Evolutionary conservation across 2,888 invertebrate species (phyloP).

Genomic region (Hedya salicella): DNA sequence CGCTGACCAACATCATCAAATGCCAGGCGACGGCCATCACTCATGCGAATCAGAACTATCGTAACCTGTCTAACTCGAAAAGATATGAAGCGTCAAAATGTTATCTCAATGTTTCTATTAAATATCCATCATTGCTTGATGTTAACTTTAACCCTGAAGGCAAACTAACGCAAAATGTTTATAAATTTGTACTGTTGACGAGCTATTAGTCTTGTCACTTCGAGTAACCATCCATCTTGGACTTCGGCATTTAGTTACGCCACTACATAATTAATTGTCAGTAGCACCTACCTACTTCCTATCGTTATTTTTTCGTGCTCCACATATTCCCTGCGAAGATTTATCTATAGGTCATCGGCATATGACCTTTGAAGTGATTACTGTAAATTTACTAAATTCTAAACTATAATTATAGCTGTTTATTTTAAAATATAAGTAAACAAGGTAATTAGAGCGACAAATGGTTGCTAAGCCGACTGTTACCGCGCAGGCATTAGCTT

Average conservation of each 20-base stretch:
- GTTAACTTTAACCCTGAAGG: constrained; percentile 7
- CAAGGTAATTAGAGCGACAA: constrained; percentile 23
- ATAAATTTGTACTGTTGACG: constrained; percentile 15
- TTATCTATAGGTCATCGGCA: constrained; percentile 23
- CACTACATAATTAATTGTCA: constrained; percentile 4
- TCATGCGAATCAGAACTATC: constrained; percentile 32
- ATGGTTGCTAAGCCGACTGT: constrained; percentile 22
- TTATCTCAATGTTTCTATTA: neutral
- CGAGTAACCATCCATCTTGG: constrained; percentile 5
- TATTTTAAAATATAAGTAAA: neutral
- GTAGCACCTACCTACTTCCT: neutral
- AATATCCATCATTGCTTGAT: neutral
- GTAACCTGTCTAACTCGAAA: constrained; percentile 18
- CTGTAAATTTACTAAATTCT: constrained; percentile 7
- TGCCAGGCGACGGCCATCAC: constrained; percentile 37
- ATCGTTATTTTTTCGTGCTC: constrained; percentile 9
- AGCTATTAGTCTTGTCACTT: constrained; percentile 6
- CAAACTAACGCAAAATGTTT: constrained; percentile 7
- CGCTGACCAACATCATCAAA: constrained; percentile 38
- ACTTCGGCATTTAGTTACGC: neutral
- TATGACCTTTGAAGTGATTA: constrained; percentile 6
- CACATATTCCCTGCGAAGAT: constrained; percentile 17
- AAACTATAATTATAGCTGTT: too few species aligned
- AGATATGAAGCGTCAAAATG: constrained; percentile 19
- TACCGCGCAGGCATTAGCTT: constrained; percentile 4